Evolutionary conservation across 2,113 vertebrate species (phyloP), one percentile per base, ranked within the genome.

Genomic region (Mola mola): DNA sequence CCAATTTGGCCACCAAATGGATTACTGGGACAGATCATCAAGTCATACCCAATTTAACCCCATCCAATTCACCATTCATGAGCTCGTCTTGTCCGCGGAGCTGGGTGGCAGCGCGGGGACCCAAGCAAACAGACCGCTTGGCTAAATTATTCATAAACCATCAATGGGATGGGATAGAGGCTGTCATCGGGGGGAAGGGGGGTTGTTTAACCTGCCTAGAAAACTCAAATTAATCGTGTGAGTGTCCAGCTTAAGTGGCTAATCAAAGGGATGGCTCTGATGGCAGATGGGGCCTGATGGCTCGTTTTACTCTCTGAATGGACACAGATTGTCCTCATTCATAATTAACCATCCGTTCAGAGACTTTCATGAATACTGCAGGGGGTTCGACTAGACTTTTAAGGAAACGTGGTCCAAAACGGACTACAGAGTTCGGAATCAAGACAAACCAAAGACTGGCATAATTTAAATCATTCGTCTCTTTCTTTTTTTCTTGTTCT

Each of bases 311-410:
- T 81, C 87, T 91, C 88, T 88, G 90, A 91, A 81, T 84, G 89
- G 87, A 90, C 90, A 84, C 90, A 91, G 92, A 93, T 89, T 88
- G 83, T 89, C 83, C 75, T 77, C 89, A 94, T 94, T 93, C 90
- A 95, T 94, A 93, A 95, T 94, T 94, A 92, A 94, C 72, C 84
- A 49, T 70, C 72, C 81, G 56, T 79, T 92, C 84, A 85, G 76
- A 82, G 76, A 58, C 52, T 59, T 57, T 79, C 78, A 80, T 87
- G 66, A 80, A 87, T 88, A 75, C 79, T 85, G 72, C 62, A 89
- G 50, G 56, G 42, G 56, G 66, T 69, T 56, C 25, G 13, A 33
- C 49, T 16, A 57, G 56, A 78, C 56, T 64, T 78, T 73, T 50
- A 34, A 49, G 36, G 56, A 24, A 16, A 40, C 57, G 38, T 34